These are phyloP conservation scores for Notechis scutatus DNA, from an alignment of 2,113 vertebrate species.

Conservation along the genomic window DNA sequence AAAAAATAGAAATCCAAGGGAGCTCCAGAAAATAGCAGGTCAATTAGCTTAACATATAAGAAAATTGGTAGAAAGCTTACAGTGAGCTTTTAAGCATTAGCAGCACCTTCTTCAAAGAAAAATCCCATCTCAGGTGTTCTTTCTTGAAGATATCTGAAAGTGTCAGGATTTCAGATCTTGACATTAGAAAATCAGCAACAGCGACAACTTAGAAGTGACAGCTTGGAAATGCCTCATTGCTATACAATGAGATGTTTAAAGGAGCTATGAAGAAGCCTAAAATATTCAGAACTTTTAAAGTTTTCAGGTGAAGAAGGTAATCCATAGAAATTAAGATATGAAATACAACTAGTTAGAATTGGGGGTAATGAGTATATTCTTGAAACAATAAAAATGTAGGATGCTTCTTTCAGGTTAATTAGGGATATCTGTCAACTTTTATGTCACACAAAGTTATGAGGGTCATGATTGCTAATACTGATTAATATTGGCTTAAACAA, in stretches of 20 bases:
- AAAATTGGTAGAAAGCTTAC: neutral
- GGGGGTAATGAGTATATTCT: neutral
- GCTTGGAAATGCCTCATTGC: neutral
- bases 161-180: neutral
- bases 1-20: neutral
- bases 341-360: neutral
- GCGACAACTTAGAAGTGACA: neutral
- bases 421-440: neutral
- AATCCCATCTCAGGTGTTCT: neutral
- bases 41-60: neutral
- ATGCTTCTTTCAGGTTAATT: neutral
- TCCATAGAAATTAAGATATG: neutral
- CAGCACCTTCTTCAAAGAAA: neutral
- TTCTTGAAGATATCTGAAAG: neutral
- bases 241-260: neutral
- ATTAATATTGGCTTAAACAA: neutral
- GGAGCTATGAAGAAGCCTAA: neutral
- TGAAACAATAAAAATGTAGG: neutral
- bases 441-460: neutral
- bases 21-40: neutral
- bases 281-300: neutral
- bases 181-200: neutral
- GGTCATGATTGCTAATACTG: neutral
- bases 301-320: neutral
- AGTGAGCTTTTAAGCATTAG: neutral